Evolutionary conservation across 2,888 invertebrate species (phyloP).

Genomic region (Holacanthella duospinosa): DNA sequence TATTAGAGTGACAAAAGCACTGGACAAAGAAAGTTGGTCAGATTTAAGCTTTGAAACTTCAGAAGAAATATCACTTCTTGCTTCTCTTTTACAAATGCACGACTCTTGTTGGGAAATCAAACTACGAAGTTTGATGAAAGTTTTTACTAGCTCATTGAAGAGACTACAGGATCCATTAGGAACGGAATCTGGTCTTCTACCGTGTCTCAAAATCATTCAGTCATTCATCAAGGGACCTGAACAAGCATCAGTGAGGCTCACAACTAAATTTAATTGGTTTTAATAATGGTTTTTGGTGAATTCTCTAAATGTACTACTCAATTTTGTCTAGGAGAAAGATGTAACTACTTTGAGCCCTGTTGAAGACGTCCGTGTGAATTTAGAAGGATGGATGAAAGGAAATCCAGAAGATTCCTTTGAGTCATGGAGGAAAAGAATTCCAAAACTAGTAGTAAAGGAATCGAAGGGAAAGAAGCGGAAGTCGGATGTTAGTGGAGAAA

Average conservation of each 20-base stretch:
- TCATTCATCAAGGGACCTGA: constrained; percentile 50
- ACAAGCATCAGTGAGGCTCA: constrained; percentile 12
- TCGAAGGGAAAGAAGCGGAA: constrained; percentile 11
- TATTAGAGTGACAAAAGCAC: background rate
- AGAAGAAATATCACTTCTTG: constrained; percentile 78
- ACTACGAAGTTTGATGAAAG: constrained; percentile 68
- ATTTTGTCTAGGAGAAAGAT: constrained; percentile 40
- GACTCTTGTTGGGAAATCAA: constrained; percentile 93
- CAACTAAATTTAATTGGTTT: too few species aligned
- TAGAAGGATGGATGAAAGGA: constrained; percentile 61
- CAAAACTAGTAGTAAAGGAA: constrained; percentile 34
- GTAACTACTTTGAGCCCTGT: constrained; percentile 48
- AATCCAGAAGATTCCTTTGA: constrained; percentile 58
- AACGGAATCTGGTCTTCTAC: constrained; percentile 80
- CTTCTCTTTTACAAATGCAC: constrained; percentile 78
- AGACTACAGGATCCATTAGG: constrained; percentile 73
- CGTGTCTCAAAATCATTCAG: constrained; percentile 83
- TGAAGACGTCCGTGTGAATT: constrained; percentile 58
- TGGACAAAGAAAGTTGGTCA: constrained; percentile 40
- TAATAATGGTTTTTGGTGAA: too few species aligned
- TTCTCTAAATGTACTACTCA: background rate
- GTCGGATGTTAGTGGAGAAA: constrained; percentile 31
- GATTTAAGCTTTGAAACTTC: constrained; percentile 46
- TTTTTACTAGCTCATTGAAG: constrained; percentile 69
- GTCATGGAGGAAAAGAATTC: constrained; percentile 57